These are phyloP conservation scores for Nomada lathburiana DNA, from an alignment of 2,888 invertebrate species.

Conservation along the genomic window DNA sequence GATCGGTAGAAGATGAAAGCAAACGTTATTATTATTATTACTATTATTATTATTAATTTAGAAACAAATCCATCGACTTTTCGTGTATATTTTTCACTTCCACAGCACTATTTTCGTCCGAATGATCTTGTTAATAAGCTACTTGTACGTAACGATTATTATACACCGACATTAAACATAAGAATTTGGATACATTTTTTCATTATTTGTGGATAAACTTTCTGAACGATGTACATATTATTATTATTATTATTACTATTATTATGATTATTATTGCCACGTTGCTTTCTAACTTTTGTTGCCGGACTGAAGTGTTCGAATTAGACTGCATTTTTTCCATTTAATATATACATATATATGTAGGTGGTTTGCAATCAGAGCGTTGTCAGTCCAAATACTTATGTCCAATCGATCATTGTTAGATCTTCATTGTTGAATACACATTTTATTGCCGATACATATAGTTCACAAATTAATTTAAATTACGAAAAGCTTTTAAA, in stretches of 20 bases:
- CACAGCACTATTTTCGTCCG: conserved; percentile 33
- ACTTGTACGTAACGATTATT: conserved; percentile 42
- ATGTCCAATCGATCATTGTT: conserved; percentile 49
- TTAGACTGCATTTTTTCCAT: conserved; percentile 39
- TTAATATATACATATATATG: conserved; percentile 21
- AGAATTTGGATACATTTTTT: conserved; percentile 60
- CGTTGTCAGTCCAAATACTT: conserved; percentile 51
- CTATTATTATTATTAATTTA: conserved; percentile 30
- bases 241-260: conserved; percentile 49
- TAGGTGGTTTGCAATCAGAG: conserved; percentile 46
- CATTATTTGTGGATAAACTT: conserved; percentile 50
- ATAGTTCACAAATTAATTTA: conserved; percentile 39
- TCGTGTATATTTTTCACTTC: conserved; percentile 51
- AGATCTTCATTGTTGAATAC: conserved; percentile 45
- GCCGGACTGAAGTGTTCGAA: conserved; percentile 74
- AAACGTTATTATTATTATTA: conserved; percentile 5
- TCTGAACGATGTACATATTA: conserved; percentile 73
- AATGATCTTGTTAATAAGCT: conserved; percentile 45
- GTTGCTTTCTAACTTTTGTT: conserved; percentile 52
- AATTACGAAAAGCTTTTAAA: neutral
- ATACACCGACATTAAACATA: conserved; percentile 43
- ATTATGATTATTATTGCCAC: conserved; percentile 13
- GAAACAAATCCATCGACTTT: conserved; percentile 25
- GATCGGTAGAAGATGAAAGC: conserved; percentile 33
- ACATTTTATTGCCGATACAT: conserved; percentile 37